phyloP scores from a whole-genome alignment of 2,113 vertebrate genomes.

The Cervus canadensis region DNA sequence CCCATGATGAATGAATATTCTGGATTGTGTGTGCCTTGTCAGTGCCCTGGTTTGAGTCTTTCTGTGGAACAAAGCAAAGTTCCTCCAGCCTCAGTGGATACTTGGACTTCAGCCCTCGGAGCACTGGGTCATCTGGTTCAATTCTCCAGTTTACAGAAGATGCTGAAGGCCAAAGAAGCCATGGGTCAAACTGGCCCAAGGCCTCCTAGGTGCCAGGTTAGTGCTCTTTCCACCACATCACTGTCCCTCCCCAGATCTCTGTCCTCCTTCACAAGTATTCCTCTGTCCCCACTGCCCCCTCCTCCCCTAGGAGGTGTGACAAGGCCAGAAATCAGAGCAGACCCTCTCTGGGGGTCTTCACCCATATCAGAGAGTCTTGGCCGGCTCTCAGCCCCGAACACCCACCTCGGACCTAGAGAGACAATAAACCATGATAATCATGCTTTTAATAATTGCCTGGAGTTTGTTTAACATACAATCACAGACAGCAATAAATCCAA shows the following conservation, averaged over 20 bases:
- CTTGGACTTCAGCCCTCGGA: not conserved
- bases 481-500: conserved; percentile 67
- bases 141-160: not conserved
- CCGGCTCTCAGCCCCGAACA: not conserved
- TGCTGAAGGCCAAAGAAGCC: not conserved
- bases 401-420: conserved; percentile 25
- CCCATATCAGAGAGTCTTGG: not conserved
- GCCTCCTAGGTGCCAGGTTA: fast-evolving
- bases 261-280: not conserved
- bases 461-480: conserved; percentile 73
- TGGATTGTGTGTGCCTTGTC: not conserved
- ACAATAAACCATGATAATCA: conserved; percentile 51
- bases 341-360: not conserved
- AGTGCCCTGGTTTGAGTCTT: not conserved
- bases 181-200: fast-evolving
- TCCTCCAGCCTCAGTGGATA: fast-evolving
- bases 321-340: not conserved
- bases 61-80: not conserved
- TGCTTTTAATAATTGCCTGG: conserved; percentile 69
- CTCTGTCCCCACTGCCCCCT: fast-evolving
- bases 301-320: not conserved
- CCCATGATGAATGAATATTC: not conserved
- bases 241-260: not conserved
- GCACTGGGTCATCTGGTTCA: not conserved
- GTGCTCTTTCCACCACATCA: not conserved